Base-by-base conservation (phyloP, 2,113 vertebrate genomes). In the Coreoperca whiteheadi region DNA sequence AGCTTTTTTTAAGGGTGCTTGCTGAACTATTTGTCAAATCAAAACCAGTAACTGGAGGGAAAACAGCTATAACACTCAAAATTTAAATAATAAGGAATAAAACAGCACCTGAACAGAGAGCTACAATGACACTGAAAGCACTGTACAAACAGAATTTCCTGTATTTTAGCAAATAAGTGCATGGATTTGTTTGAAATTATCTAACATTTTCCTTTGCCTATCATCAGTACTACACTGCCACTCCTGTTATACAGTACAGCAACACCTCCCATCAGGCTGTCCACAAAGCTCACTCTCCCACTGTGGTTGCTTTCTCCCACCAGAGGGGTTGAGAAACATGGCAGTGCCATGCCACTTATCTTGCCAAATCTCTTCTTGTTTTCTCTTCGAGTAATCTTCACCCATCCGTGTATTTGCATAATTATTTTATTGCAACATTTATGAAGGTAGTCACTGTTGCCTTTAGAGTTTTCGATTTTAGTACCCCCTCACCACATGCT, bases 81-180 rank as follows among this genome's bases (percentile, higher is more conserved):
- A 73, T 81, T 93, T 94, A 94, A 94, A 94, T 94, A 93, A 89
- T 67, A 91, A 76, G n/a, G 48, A 89, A 82, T 77, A 86, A 91
- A 91, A 92, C 87, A 85, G 82, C 86, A 90, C 88, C 91, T 78
- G 82, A 88, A 89, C 78, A 76, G 69, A 71, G 57, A 83, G 70
- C 81, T 76, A 82, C 61, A 77, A 74, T 61, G 61, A 88, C 68
- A 83, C 69, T 69, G 46, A 87, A 89, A 89, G 85, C 72, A 71
- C 78, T 91, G 87, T 88, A 92, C 88, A 93, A 91, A 94, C 70
- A 91, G 59, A 81, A 74, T 59, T 76, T 81, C 72, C 88, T 92
- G 85, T 90, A 88, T 79, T 88, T 89, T 57, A 85, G 69, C 74
- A 84, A 88, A 91, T 94, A 94, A 94, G 92, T 94, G 95, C 95